phyloP scores from a whole-genome alignment of 2,888 invertebrate genomes.

The Diaprepes abbreviatus region DNA sequence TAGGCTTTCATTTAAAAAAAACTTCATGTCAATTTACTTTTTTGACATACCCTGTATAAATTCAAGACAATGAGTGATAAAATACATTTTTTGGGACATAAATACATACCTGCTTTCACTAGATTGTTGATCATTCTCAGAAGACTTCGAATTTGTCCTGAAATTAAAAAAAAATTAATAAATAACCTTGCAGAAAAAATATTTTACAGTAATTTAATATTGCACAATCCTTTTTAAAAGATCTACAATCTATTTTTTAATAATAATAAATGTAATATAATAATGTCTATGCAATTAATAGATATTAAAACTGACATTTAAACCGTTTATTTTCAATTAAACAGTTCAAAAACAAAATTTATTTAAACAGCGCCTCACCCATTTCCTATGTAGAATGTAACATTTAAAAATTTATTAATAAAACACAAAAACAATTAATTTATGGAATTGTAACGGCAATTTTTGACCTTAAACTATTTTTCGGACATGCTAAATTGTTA shows the following conservation, averaged over 20 bases:
- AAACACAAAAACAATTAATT: slow-evolving; percentile 24
- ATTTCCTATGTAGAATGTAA: neutral
- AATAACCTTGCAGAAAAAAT: neutral
- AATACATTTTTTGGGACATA: too few species aligned
- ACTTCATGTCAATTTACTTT: too few species aligned
- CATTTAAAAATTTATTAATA: slow-evolving; percentile 7
- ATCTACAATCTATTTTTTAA: neutral
- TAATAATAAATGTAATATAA: neutral
- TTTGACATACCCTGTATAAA: too few species aligned
- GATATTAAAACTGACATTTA: slow-evolving; percentile 12
- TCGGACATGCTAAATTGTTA: slow-evolving; percentile 5
- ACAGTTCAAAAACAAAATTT: neutral
- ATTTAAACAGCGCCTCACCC: slow-evolving; percentile 15
- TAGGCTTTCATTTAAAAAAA: too few species aligned
- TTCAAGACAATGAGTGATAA: too few species aligned
- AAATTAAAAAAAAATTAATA: slow-evolving; percentile 13
- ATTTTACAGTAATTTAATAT: neutral
- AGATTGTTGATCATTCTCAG: slow-evolving; percentile 16
- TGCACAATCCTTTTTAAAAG: neutral
- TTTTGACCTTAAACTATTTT: slow-evolving; percentile 35
- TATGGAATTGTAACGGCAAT: slow-evolving; percentile 14
- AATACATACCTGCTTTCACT: slow-evolving; percentile 33
- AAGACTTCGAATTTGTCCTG: slow-evolving; percentile 9
- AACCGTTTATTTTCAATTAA: slow-evolving; percentile 18
- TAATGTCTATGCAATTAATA: neutral